Percentiles rank a stretch among this genome's conserved stretches.
Conservation (phyloP, 2,888 invertebrate genomes). For the Poecilus cupreus region DNA sequence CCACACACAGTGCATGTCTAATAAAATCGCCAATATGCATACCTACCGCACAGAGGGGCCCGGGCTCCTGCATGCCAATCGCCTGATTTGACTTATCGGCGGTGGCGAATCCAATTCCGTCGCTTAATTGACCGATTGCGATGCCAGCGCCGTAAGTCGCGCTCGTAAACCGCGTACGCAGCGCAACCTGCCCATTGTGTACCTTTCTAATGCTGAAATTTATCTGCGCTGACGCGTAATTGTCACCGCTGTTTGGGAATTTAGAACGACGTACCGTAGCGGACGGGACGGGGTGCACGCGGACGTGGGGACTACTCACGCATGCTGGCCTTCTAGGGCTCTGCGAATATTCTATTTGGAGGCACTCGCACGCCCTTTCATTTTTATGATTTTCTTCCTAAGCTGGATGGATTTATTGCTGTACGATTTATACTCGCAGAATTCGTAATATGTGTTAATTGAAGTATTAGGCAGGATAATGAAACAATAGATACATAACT, state of each 20-base stretch:
- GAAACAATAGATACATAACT: background rate
- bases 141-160: constrained; percentile 34
- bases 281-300: background rate
- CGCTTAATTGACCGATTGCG: constrained; percentile 42
- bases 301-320: too few relatives aligned
- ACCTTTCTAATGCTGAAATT: constrained; percentile 52
- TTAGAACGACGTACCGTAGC: background rate
- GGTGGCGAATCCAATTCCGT: constrained; percentile 33
- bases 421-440: too few relatives aligned
- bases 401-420: background rate
- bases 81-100: constrained; percentile 49
- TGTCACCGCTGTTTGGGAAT: background rate
- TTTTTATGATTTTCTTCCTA: constrained; percentile 5
- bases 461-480: too few relatives aligned
- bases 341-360: background rate
- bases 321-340: background rate
- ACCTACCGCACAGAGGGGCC: constrained; percentile 43
- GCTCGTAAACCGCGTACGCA: constrained; percentile 51
- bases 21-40: constrained; percentile 38
- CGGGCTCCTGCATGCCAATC: constrained; percentile 42
- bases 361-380: background rate
- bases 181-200: constrained; percentile 19
- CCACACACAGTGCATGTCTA: background rate
- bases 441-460: too few relatives aligned
- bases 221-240: constrained; percentile 41